Percentiles rank a stretch among this genome's conserved stretches.
Evolutionary conservation across 2,113 vertebrate species (phyloP).

Genomic region (Brachypteracias leptosomus): DNA sequence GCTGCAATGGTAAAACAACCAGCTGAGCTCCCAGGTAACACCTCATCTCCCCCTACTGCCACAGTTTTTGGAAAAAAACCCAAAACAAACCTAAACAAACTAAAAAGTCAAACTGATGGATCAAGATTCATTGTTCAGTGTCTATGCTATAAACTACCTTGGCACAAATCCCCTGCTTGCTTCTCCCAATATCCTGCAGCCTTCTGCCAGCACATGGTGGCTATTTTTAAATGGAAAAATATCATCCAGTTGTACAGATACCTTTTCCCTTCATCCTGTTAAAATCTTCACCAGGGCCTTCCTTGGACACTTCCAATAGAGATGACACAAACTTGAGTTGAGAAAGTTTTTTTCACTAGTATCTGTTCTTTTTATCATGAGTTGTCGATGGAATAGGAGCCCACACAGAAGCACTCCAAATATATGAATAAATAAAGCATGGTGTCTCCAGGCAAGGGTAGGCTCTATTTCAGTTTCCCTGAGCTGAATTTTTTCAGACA

Average conservation of each 20-base stretch:
- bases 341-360: background rate
- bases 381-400: background rate
- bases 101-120: background rate
- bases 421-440: background rate
- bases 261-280: background rate
- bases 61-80: background rate
- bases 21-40: background rate
- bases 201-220: background rate
- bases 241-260: background rate
- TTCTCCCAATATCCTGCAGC: background rate
- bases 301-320: background rate
- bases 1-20: background rate
- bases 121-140: background rate
- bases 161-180: background rate
- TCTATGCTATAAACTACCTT: background rate
- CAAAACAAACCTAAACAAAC: background rate
- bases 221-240: background rate
- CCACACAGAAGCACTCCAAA: background rate
- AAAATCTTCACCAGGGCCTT: background rate
- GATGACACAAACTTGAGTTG: background rate
- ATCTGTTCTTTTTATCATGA: background rate
- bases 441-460: background rate
- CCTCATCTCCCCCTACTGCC: rapidly evolving
- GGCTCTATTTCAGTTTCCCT: background rate
- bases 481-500: background rate